These are phyloP conservation scores for Rhamnusium bicolor DNA, from an alignment of 2,888 invertebrate species.

Conservation along the genomic window DNA sequence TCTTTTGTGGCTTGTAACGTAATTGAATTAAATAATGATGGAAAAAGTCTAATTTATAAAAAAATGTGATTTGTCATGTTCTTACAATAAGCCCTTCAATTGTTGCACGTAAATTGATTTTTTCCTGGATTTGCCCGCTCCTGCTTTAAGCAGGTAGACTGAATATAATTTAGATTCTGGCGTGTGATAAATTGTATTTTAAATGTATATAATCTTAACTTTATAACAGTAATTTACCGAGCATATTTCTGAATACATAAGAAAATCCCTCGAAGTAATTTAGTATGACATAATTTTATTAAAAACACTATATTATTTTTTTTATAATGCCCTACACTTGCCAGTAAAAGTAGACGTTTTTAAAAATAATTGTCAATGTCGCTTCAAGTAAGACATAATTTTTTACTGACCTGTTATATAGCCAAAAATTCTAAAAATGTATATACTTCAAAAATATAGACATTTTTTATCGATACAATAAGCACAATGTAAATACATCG, in stretches of 20 bases:
- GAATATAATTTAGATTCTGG: background rate
- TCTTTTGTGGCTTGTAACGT: too few relatives aligned
- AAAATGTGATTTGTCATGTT: too few relatives aligned
- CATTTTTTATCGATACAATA: conserved; percentile 1
- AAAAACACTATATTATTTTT: conserved; percentile 40
- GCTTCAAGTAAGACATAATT: conserved; percentile 20
- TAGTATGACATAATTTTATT: conserved; percentile 36
- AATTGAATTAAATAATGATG: too few relatives aligned
- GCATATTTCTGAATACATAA: conserved; percentile 6
- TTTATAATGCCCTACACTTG: conserved; percentile 32
- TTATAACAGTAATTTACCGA: conserved; percentile 28
- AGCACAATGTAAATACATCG: conserved; percentile 20
- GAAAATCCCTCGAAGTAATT: conserved; percentile 5
- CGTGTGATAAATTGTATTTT: background rate
- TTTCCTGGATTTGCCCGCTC: background rate
- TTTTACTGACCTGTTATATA: conserved; percentile 15
- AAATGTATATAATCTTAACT: conserved; percentile 22
- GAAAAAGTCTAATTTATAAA: too few relatives aligned
- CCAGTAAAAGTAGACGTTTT: conserved; percentile 27
- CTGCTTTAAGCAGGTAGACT: background rate
- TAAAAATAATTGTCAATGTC: conserved; percentile 18
- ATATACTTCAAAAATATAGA: background rate
- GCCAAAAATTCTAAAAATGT: conserved; percentile 1
- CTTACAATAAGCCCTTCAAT: background rate
- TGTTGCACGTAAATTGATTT: background rate